Evolutionary conservation across 2,113 vertebrate genomes (phyloP), one percentile per base, ranked within the genome.

Genomic region (Balaeniceps rex): DNA sequence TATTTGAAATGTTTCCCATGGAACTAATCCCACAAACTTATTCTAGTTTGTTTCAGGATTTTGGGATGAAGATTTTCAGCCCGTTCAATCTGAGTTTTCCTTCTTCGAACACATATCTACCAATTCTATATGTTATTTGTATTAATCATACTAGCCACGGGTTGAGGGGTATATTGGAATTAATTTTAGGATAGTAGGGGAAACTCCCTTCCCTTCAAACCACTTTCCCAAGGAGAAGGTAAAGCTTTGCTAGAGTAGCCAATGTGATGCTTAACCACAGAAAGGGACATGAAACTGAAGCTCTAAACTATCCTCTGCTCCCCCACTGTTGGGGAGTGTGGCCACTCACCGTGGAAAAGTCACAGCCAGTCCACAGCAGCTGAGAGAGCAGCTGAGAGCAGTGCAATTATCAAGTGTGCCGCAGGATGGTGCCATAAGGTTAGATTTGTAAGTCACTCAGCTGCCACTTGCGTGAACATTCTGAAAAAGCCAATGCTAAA

Each of bases 341-440:
- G 17, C 14, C 28, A 1, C 44, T 8, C 23, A 1, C 34, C 24
- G 0, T 3, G 55, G 49, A 5, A 16, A 23, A 6, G 69, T 1
- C 26, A 0, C 16, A 5, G 80, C 31, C 51, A 2, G 40, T 3
- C 2, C 7, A 3, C 3, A 38, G 84, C 31, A 3, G 9, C 38
- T 5, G 54, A 4, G 6, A 5, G n/a, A 46, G 80, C 71, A 0
- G 36, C 0, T 0, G 40, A 19, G 51, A 51, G 63, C 1, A 3
- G 0, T 54, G 95, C 77, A 23, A 1, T 60, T 19, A 42, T 2
- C 65, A 2, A 3, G 0, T 0, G 2, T 0, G 65, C 88, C 97
- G 89, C 94, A 10, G 36, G 97, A 85, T 85, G 97, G 97, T 31
- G 91, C 89, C 66, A 31, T 26, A 54, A 36, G 36, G 74, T 25